These are phyloP conservation scores for Melanostigma gelatinosum DNA, from an alignment of 2,113 vertebrate genomes.

Conservation along the genomic window DNA sequence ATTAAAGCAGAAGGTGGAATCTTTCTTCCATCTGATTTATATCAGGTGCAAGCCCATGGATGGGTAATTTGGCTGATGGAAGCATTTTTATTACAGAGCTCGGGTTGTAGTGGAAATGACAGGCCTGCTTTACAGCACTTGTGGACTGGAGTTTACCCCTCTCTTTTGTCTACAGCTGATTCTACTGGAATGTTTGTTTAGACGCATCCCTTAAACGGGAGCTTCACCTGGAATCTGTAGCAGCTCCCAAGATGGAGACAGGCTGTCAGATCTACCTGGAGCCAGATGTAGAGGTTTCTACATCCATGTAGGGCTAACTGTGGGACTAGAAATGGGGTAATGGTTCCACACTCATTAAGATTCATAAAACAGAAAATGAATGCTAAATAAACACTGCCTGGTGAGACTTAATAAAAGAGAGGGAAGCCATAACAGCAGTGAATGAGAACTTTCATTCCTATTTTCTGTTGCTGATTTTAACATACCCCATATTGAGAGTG, in stretches of 20 bases:
- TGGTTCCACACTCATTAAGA: background rate
- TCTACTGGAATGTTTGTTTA: slow-evolving; percentile 76
- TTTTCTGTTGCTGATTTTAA: background rate
- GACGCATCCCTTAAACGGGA: slow-evolving; percentile 42
- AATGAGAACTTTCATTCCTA: too few species aligned
- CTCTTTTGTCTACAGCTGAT: slow-evolving; percentile 70
- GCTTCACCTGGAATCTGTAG: slow-evolving; percentile 67
- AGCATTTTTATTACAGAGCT: slow-evolving; percentile 81
- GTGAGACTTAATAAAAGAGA: background rate
- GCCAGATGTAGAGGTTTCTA: background rate
- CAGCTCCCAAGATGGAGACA: slow-evolving; percentile 43
- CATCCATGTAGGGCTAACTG: background rate
- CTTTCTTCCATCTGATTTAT: slow-evolving; percentile 81
- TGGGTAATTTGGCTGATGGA: slow-evolving; percentile 76
- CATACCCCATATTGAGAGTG: background rate
- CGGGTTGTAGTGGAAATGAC: slow-evolving; percentile 73
- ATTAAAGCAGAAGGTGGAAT: slow-evolving; percentile 76
- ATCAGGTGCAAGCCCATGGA: slow-evolving; percentile 74
- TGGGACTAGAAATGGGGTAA: background rate
- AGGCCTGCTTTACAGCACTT: slow-evolving; percentile 67
- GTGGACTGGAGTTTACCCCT: slow-evolving; percentile 65
- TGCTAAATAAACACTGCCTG: background rate
- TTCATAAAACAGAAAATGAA: background rate
- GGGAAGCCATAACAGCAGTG: too few species aligned
- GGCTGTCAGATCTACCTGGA: slow-evolving; percentile 58